Conservation (phyloP, 1,140 invertebrate genomes). For the Zelostemma sp. region DNA sequence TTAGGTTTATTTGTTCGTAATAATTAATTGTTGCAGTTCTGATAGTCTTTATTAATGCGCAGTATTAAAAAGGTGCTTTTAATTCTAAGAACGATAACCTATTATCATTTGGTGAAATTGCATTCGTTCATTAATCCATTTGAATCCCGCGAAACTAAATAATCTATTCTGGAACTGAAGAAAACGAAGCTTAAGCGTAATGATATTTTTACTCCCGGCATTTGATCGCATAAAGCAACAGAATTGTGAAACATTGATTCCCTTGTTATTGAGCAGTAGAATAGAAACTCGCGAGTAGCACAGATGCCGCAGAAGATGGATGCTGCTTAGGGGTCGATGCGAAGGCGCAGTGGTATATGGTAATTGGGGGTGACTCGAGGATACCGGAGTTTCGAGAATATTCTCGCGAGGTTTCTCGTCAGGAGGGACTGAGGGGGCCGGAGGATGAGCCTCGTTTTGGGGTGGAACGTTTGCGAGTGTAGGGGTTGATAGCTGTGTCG, state of each 20-base stretch:
- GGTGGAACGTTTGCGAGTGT: conserved; percentile 53
- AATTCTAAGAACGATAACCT: neutral
- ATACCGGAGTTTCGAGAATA: conserved; percentile 55
- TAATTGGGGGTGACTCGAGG: conserved; percentile 47
- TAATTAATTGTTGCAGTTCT: neutral
- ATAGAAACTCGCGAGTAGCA: conserved; percentile 21
- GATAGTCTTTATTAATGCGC: neutral
- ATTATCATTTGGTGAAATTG: no score
- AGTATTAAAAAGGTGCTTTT: conserved; percentile 6
- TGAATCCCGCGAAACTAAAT: neutral
- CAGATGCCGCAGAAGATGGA: conserved; percentile 43
- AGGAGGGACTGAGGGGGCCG: conserved; percentile 49
- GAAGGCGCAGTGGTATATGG: conserved; percentile 37
- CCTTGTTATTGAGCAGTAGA: conserved; percentile 38
- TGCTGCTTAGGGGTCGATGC: conserved; percentile 27
- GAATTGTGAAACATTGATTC: conserved; percentile 23
- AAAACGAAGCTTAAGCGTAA: neutral
- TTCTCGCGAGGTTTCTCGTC: conserved; percentile 61
- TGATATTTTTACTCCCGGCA: no score
- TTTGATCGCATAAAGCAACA: no score
- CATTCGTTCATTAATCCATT: neutral
- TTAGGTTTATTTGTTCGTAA: neutral
- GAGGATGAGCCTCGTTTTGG: conserved; percentile 54
- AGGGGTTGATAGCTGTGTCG: conserved; percentile 60
- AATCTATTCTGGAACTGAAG: conserved; percentile 7